Evolutionary conservation across 1,140 invertebrate genomes (phyloP).

Genomic region (Anastrepha obliqua): DNA sequence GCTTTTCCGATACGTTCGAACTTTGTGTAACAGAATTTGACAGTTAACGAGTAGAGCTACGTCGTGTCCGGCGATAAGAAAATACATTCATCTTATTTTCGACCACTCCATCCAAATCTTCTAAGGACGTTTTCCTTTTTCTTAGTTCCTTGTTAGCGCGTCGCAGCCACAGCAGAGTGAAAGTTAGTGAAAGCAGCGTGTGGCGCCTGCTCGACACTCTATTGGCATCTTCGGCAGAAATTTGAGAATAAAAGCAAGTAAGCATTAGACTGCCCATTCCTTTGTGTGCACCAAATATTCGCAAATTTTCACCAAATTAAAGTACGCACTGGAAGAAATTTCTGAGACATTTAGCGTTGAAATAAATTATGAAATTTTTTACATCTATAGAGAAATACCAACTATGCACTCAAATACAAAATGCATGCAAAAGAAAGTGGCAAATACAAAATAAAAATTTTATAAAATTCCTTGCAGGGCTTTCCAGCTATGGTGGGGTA

Average conservation of each 20-base stretch:
- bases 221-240: background rate
- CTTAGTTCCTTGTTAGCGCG: background rate
- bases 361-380: too few relatives aligned
- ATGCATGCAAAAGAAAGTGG: background rate
- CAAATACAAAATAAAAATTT: too few relatives aligned
- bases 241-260: slow-evolving; percentile 28
- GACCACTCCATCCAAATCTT: background rate
- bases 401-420: background rate
- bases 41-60: slow-evolving; percentile 60
- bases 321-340: background rate
- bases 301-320: slow-evolving; percentile 44
- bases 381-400: too few relatives aligned
- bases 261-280: background rate
- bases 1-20: background rate
- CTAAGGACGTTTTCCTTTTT: background rate
- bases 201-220: too few relatives aligned
- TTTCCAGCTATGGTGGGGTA: too few relatives aligned
- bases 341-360: background rate
- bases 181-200: background rate
- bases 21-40: slow-evolving; percentile 64
- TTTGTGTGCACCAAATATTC: slow-evolving; percentile 27
- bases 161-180: background rate
- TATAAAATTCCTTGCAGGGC: too few relatives aligned
- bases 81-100: slow-evolving; percentile 70
- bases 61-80: slow-evolving; percentile 65